These are phyloP conservation scores for Oryzias dopingdopingensis DNA, from an alignment of 2,797 vertebrate genomes.

Conservation along the genomic window DNA sequence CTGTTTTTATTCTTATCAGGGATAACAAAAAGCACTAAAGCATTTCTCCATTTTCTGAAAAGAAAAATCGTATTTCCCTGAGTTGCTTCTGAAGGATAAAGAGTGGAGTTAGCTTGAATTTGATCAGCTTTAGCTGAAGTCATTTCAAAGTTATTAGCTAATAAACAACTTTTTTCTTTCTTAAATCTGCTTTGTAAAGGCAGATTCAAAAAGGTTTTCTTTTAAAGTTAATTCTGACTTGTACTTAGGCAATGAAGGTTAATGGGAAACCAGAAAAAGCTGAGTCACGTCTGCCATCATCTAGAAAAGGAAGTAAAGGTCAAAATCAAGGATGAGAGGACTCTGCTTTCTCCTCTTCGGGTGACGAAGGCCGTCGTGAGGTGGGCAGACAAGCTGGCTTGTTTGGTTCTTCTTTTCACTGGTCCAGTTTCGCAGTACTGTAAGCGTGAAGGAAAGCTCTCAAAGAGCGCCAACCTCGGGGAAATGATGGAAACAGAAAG, in stretches of 20 bases:
- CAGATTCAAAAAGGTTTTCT: neutral
- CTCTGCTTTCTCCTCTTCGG: slow-evolving; percentile 12
- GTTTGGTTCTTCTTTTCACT: slow-evolving; percentile 44
- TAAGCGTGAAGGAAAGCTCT: slow-evolving; percentile 29
- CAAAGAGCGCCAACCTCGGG: neutral
- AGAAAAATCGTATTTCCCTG: slow-evolving; percentile 1
- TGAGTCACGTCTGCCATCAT: neutral
- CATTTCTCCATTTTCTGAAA: slow-evolving; percentile 7
- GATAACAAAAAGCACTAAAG: slow-evolving; percentile 14
- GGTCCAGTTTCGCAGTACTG: slow-evolving; percentile 59
- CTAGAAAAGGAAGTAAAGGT: neutral
- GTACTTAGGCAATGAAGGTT: too few relatives aligned
- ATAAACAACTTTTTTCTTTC: neutral
- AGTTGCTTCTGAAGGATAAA: slow-evolving; percentile 8
- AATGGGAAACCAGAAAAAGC: too few relatives aligned
- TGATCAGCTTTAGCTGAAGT: neutral
- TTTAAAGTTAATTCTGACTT: too few relatives aligned
- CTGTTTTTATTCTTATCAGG: slow-evolving; percentile 27
- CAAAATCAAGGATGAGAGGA: slow-evolving; percentile 3
- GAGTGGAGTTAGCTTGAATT: slow-evolving; percentile 7
- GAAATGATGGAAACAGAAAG: slow-evolving; percentile 3
- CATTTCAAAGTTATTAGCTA: neutral
- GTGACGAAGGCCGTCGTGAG: slow-evolving; percentile 29
- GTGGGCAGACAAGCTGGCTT: slow-evolving; percentile 66
- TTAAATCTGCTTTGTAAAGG: slow-evolving; percentile 8